Evolutionary conservation across 2,888 invertebrate species (phyloP).

Genomic region (Halictus quadricinctus): DNA sequence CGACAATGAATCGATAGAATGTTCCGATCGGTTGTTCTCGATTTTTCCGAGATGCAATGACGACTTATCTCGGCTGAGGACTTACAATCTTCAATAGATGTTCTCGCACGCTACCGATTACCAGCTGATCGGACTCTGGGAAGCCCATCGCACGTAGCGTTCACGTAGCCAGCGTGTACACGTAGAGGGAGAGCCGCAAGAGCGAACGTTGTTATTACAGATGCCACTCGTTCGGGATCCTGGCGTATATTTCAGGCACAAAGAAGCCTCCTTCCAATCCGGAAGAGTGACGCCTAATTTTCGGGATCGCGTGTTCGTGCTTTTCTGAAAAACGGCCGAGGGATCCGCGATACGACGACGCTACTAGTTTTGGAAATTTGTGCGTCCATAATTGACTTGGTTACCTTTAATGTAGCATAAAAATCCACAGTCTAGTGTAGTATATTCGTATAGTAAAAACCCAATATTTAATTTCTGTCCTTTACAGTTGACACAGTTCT

Average conservation of each 20-base stretch:
- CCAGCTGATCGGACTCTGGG: constrained; percentile 41
- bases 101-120: constrained; percentile 11
- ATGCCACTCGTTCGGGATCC: constrained; percentile 77
- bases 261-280: constrained; percentile 74
- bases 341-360: not conserved
- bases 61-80: not conserved
- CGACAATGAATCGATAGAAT: not conserved
- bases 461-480: too few relatives aligned
- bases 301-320: constrained; percentile 46
- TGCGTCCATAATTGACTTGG: too few relatives aligned
- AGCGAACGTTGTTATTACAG: constrained; percentile 79
- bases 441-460: too few relatives aligned
- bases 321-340: constrained; percentile 35
- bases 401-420: too few relatives aligned
- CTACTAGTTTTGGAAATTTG: not conserved
- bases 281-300: constrained; percentile 74
- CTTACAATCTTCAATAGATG: not conserved
- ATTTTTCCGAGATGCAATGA: not conserved
- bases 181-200: constrained; percentile 60
- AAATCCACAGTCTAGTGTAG: too few relatives aligned
- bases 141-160: constrained; percentile 44
- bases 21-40: not conserved
- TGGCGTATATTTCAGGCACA: constrained; percentile 80
- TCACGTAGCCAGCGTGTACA: constrained; percentile 36
- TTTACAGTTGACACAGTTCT: too few relatives aligned